Evolutionary conservation across 2,888 invertebrate genomes (phyloP), one percentile per base, ranked within the genome.

Genomic region (Cerceris rybyensis): DNA sequence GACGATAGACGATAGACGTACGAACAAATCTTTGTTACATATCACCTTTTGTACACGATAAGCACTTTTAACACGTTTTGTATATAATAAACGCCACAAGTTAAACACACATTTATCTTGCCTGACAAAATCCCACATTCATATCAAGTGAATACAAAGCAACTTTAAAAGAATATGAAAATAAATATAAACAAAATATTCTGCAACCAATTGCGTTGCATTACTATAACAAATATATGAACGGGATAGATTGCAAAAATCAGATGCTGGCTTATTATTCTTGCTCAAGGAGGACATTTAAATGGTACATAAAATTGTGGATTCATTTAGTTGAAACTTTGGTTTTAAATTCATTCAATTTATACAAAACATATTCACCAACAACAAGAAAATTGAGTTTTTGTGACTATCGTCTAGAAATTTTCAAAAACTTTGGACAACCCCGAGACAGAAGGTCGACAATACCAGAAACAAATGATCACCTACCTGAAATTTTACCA

Each of bases 271-370:
- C 57, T 41, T 64, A 64, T 49, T 70, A 64, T 6, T 17, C 50
- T 28, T 64, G 70, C 41, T 17, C 46, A 0, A 70, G 64, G 46
- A 65, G 42, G 43, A 71, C 71, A 16, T 71, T 71, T 39, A 59
- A 71, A 58, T 65, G 64, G 71, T 58, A 65, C 9, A 43, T 65
- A n/a, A 64, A 64, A 50, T 71, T 71, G 52, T 71, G 71, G 71
- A 71, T 71, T 13, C 6, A 65, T n/a, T 9, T 65, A 1, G 57
- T 71, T 0, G 67, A 73, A 73, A 61, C 61, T 46, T 67, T 73
- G 14, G 14, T 73, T n/a, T 49, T 73, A 50, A 73, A 73, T 68
- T 61, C 67, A 7, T 73, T 73, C 11, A 17, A 28, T 42, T n/a
- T 73, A 14, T 57, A 73, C 28, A 16, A 8, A 6, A 67, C 28